Conservation (phyloP, 2,113 vertebrate species). For the Puma concolor region DNA sequence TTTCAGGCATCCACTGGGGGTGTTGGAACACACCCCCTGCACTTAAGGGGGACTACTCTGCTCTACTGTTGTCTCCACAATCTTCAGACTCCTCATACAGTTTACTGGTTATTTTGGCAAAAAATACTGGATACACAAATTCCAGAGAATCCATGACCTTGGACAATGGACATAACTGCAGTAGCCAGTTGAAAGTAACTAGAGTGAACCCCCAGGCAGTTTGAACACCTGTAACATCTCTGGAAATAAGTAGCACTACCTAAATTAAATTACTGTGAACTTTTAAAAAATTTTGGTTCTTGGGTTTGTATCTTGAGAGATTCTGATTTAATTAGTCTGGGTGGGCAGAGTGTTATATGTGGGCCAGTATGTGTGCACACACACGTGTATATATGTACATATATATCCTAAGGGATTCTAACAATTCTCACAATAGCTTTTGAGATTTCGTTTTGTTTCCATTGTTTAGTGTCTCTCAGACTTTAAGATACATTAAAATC, state of each 20-base stretch:
- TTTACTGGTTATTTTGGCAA: not conserved
- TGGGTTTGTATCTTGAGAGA: not conserved
- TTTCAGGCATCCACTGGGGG: not conserved
- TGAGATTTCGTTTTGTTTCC: not conserved
- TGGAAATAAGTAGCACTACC: not conserved
- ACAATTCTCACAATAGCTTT: not conserved
- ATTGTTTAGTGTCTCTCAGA: not conserved
- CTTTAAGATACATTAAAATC: not conserved
- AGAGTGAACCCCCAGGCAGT: not conserved
- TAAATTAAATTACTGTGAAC: not conserved
- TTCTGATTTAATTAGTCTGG: not conserved
- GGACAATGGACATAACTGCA: not conserved
- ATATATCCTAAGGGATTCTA: not conserved
- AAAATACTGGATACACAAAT: not conserved
- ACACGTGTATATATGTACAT: fast-evolving
- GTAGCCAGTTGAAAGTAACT: not conserved
- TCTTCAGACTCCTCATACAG: fast-evolving
- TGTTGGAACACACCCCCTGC: not conserved
- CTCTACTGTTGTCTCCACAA: not conserved
- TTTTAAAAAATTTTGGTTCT: not conserved
- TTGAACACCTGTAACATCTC: not conserved
- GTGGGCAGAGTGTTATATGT: not conserved
- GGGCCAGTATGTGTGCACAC: not conserved
- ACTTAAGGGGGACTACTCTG: not conserved
- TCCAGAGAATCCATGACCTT: no score